Conservation (phyloP, 2,888 invertebrate genomes). For the Epistrophe eligans region DNA sequence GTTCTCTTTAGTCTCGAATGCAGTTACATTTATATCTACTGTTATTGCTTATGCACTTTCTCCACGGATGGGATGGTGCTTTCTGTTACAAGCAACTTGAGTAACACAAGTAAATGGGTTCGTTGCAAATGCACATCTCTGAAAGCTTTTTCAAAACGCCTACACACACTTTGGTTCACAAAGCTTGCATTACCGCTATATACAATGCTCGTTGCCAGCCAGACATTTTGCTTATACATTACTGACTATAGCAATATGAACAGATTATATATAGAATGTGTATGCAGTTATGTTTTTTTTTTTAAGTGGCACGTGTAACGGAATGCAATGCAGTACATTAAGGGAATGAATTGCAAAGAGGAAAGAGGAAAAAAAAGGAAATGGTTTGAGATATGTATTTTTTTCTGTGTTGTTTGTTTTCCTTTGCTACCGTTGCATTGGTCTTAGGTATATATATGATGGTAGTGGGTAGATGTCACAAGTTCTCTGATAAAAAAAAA, state of each 20-base stretch:
- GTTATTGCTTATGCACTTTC: constrained; percentile 2
- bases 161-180: constrained; percentile 8
- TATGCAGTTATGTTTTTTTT: constrained; percentile 5
- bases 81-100: constrained; percentile 48
- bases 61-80: constrained; percentile 5
- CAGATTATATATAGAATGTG: neutral
- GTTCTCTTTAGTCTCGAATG: constrained; percentile 61
- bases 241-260: constrained; percentile 34
- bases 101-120: constrained; percentile 66
- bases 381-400: constrained; percentile 33
- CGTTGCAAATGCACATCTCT: constrained; percentile 50
- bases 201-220: constrained; percentile 62
- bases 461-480: constrained; percentile 49
- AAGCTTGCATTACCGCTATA: constrained; percentile 65
- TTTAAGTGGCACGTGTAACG: constrained; percentile 73
- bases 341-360: constrained; percentile 69
- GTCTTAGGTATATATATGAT: neutral
- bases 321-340: constrained; percentile 74
- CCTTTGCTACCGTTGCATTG: neutral
- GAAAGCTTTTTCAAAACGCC: constrained; percentile 27
- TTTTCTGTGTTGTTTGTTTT: constrained; percentile 30
- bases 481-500: constrained; percentile 26
- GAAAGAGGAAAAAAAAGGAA: constrained; percentile 24
- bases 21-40: constrained; percentile 18
- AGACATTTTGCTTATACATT: constrained; percentile 62